A percentile compares a stretch with the other conserved stretches of the same genome.
These are phyloP conservation scores for Meganola albula DNA, from an alignment of 2,888 invertebrate species.

Conservation along the genomic window DNA sequence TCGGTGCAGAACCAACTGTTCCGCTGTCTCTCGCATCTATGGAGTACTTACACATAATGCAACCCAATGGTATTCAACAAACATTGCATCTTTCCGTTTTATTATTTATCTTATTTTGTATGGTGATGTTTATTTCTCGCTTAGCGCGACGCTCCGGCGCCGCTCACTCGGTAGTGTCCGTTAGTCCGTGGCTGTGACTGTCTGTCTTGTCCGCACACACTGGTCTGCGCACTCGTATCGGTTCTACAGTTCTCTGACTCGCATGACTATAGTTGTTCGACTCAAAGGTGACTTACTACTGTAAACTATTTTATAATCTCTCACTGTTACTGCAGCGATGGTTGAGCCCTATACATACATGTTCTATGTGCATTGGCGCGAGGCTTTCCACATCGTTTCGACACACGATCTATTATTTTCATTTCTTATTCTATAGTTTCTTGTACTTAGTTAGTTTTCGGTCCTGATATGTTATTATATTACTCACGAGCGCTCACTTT, in stretches of 20 bases:
- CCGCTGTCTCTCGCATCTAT: conserved; percentile 74
- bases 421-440: conserved; percentile 33
- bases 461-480: conserved; percentile 35
- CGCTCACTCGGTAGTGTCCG: conserved; percentile 21
- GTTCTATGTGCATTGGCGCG: conserved; percentile 60
- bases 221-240: conserved; percentile 27
- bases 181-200: conserved; percentile 70
- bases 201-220: conserved; percentile 42
- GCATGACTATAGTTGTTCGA: conserved; percentile 59
- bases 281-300: conserved; percentile 84
- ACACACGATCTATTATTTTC: conserved; percentile 44
- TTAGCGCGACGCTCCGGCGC: conserved; percentile 22
- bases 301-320: conserved; percentile 76
- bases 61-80: conserved; percentile 72
- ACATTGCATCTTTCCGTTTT: conserved; percentile 57
- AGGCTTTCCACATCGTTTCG: conserved; percentile 62
- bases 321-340: conserved; percentile 50
- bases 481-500: conserved; percentile 55
- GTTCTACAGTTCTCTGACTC: conserved; percentile 38
- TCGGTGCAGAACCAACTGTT: conserved; percentile 73
- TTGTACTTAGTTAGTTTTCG: conserved; percentile 32
- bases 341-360: conserved; percentile 42
- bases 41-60: conserved; percentile 75
- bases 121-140: conserved; percentile 32
- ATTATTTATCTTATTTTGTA: conserved; percentile 39